Evolutionary conservation across 2,888 invertebrate genomes (phyloP).

Genomic region (Drosophila neotestacea): DNA sequence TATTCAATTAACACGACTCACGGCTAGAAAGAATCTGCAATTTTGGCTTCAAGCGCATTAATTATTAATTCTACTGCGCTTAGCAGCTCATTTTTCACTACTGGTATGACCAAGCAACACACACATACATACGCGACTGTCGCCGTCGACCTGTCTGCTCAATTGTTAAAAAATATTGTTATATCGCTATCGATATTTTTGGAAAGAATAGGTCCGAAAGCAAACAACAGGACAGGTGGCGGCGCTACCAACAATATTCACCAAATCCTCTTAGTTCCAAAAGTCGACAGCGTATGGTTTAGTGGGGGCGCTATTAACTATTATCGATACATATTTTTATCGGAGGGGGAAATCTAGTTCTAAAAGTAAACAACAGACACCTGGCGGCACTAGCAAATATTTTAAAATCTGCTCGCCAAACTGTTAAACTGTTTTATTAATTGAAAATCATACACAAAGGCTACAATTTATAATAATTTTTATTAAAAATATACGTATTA

Average conservation of each 20-base stretch:
- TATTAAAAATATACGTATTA: constrained; percentile 73
- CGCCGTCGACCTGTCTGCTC: constrained; percentile 50
- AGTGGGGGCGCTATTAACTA: too few relatives aligned
- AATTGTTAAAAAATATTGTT: too few relatives aligned
- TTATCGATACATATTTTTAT: constrained; percentile 20
- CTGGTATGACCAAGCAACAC: constrained; percentile 40
- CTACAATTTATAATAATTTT: constrained; percentile 37
- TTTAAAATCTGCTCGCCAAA: neutral
- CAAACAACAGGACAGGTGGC: too few relatives aligned
- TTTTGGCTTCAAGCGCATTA: constrained; percentile 33
- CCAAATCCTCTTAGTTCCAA: too few relatives aligned
- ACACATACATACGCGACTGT: constrained; percentile 40
- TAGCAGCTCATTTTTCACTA: constrained; percentile 60
- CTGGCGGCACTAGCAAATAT: too few relatives aligned
- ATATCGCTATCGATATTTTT: constrained; percentile 20
- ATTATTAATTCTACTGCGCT: constrained; percentile 46
- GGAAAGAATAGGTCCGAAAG: too few relatives aligned
- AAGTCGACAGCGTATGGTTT: too few relatives aligned
- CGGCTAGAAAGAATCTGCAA: constrained; percentile 25
- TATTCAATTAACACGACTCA: constrained; percentile 49
- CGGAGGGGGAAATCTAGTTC: too few relatives aligned
- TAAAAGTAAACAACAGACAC: too few relatives aligned
- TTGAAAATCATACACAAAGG: neutral
- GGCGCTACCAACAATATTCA: too few relatives aligned
- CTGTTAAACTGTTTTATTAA: neutral